These are phyloP conservation scores for Junco hyemalis DNA, from an alignment of 2,113 vertebrate species.

Conservation along the genomic window DNA sequence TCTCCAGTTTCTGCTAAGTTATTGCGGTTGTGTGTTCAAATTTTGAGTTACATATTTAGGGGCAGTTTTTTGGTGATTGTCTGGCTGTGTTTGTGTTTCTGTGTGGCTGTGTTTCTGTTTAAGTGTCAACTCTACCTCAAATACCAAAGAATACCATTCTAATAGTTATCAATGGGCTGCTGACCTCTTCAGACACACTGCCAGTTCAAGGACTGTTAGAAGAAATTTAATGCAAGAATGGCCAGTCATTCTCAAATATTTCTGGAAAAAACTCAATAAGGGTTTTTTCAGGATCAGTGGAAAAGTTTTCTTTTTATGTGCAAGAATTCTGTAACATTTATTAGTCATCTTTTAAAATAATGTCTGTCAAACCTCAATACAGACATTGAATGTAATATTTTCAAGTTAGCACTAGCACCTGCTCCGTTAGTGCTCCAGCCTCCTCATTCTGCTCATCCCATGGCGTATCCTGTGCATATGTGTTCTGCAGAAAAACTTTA, in stretches of 20 bases:
- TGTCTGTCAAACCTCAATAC: neutral
- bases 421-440: rapidly evolving
- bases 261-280: neutral
- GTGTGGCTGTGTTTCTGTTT: neutral
- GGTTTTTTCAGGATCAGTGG: neutral
- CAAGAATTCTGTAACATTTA: neutral
- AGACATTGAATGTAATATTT: neutral
- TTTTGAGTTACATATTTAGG: neutral
- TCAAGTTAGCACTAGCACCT: neutral
- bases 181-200: neutral
- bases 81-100: no score
- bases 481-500: neutral
- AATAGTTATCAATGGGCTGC: neutral
- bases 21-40: neutral
- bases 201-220: neutral
- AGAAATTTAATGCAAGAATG: neutral
- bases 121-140: neutral
- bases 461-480: rapidly evolving
- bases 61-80: neutral
- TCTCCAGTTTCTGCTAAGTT: neutral
- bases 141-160: neutral
- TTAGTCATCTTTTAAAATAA: neutral
- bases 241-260: neutral
- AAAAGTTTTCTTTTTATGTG: neutral
- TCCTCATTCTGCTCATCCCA: neutral